Conservation (phyloP, 2,888 invertebrate species). For the Diarsia dahlii region DNA sequence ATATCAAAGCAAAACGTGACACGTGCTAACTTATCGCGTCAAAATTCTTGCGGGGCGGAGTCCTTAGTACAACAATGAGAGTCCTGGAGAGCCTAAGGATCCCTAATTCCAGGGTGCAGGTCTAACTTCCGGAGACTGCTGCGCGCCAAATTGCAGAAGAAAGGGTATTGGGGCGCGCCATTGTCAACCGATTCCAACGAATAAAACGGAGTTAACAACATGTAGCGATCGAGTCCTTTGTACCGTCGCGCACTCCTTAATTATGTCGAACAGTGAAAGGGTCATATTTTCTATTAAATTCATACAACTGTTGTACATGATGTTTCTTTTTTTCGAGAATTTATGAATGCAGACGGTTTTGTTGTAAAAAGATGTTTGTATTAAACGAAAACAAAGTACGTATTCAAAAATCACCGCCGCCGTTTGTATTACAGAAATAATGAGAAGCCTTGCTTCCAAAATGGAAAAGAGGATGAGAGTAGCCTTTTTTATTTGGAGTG, state of each 20-base stretch:
- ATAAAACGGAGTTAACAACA: conserved; percentile 87
- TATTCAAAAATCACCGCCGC: neutral
- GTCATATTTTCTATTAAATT: conserved; percentile 91
- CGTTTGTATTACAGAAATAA: neutral
- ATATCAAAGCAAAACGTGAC: conserved; percentile 77
- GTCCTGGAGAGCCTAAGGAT: conserved; percentile 85
- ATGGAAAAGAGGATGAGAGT: neutral
- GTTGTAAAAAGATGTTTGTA: neutral
- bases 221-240: conserved; percentile 88
- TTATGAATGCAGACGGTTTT: neutral
- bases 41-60: conserved; percentile 86
- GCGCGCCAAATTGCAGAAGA: conserved; percentile 88
- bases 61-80: conserved; percentile 79
- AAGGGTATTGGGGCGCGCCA: conserved; percentile 85
- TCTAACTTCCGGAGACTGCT: conserved; percentile 88
- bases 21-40: conserved; percentile 83
- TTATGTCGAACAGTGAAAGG: conserved; percentile 90
- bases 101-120: conserved; percentile 86
- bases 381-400: neutral
- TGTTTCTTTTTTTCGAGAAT: conserved; percentile 67
- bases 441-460: neutral
- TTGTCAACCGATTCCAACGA: conserved; percentile 90
- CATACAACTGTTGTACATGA: conserved; percentile 80
- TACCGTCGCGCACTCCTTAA: conserved; percentile 88
- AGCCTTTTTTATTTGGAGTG: too few species aligned